A percentile compares a stretch with the other conserved stretches of the same genome.
phyloP scores from a whole-genome alignment of 2,797 vertebrate genomes.

The Novumbra hubbsi region DNA sequence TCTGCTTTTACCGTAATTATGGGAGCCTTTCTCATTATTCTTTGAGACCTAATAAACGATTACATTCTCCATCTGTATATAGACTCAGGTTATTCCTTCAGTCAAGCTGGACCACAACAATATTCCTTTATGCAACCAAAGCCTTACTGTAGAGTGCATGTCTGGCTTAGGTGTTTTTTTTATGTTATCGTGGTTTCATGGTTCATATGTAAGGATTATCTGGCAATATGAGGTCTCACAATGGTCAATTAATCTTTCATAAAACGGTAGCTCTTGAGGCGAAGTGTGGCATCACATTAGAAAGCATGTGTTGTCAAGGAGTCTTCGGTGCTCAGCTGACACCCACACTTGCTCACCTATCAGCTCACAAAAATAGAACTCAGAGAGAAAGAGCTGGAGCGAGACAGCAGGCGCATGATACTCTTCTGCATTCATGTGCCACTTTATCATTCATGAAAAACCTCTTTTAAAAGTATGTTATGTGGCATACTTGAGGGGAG shows the following conservation, averaged over 20 bases:
- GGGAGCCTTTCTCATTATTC: conserved; percentile 16
- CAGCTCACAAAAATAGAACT: conserved; percentile 58
- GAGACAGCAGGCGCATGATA: conserved; percentile 42
- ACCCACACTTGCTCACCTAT: conserved; percentile 52
- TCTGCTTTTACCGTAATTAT: conserved; percentile 58
- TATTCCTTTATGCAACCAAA: not conserved
- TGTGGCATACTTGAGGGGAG: conserved; percentile 47
- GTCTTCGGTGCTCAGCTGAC: conserved; percentile 64
- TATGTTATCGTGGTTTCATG: too few relatives aligned
- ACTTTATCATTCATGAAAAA: conserved; percentile 16
- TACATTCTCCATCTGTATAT: not conserved
- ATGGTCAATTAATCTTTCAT: conserved; percentile 80
- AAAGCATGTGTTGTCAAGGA: conserved; percentile 61
- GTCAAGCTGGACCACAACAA: not conserved
- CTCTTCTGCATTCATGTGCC: conserved; percentile 55
- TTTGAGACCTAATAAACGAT: not conserved
- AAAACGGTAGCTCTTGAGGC: conserved; percentile 75
- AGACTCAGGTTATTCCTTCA: not conserved
- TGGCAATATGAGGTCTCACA: conserved; percentile 74
- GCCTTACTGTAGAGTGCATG: not conserved
- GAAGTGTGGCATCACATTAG: conserved; percentile 62
- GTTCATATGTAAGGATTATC: conserved; percentile 81
- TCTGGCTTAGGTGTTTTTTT: conserved; percentile 18
- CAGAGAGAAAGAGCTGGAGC: conserved; percentile 44
- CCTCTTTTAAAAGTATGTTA: conserved; percentile 34